Base-by-base conservation (phyloP, 2,888 invertebrate species). In the Drosophila stalkeri region DNA sequence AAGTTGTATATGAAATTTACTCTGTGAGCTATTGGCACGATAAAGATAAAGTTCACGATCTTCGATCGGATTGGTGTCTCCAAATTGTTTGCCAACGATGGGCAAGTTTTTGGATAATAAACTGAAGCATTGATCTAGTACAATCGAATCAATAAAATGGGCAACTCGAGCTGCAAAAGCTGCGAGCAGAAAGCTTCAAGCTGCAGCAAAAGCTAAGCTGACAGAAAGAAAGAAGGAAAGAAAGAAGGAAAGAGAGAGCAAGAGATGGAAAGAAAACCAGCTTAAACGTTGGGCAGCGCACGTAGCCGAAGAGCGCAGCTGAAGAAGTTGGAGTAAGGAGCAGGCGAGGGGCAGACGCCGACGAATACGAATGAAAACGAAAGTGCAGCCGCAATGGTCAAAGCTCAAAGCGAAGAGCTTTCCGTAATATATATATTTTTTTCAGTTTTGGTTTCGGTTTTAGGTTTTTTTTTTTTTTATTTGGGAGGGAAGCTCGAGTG, bases 301-400 rank as follows among this genome's bases (percentile, higher is more conserved):
- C 76, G 76, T 76, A 60, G 37, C 27, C 65, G 41, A 35, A 47
- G 47, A 35, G 55, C 31, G 12, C 31, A 51, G 41, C 18, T 23
- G 20, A 31, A 71, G 54, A 12, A 16, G 12, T 2, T 37, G 37
- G 14, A 9, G 51, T 27, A 44, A 44, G 49, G 33, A 11, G 33
- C 14, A 5, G 47, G 9, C 20, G 46, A 33, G 14, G 41, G 39
- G 23, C 37, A 23, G 39, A 39, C 60, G 49, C 18, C n/a, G 49
- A 7, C 39, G 49, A 43, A 35, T 51, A 18, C 64, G 73, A 80
- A 83, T 72, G 89, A 84, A 84, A 84, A 83, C 89, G 83, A 84
- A 88, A 84, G 83, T 84, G 89, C 83, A 78, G 67, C 65, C 56
- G 59, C 62, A 55, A 57, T 57, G 67, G 67, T 52, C 56, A 52